These are phyloP conservation scores for Chaetops frenatus DNA, from an alignment of 2,113 vertebrate genomes.

Conservation along the genomic window DNA sequence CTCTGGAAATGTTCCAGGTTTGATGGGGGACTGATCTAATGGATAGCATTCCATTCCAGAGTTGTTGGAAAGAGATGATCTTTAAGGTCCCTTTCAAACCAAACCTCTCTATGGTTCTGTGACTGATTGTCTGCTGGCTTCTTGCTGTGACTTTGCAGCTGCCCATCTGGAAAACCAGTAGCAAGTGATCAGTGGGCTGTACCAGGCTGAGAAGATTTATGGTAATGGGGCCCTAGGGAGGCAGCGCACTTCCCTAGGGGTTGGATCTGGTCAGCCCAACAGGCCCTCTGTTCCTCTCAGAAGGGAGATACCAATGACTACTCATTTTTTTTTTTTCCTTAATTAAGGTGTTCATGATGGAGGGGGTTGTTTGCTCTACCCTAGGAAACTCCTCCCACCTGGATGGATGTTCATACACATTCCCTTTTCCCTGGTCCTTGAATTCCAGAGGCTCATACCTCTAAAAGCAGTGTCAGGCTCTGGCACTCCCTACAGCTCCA, in stretches of 20 bases:
- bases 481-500: neutral
- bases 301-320: neutral
- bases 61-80: neutral
- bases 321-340: neutral
- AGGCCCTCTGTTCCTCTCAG: neutral
- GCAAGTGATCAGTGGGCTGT: neutral
- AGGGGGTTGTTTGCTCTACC: neutral
- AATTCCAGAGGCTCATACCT: neutral
- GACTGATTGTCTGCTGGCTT: neutral
- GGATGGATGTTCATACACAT: neutral
- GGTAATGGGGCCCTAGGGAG: neutral
- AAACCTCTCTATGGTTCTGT: neutral
- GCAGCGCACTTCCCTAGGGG: neutral
- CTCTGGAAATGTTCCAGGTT: neutral
- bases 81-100: neutral
- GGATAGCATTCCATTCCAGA: neutral
- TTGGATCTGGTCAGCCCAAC: neutral
- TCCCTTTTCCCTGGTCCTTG: neutral
- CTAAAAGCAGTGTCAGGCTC: neutral
- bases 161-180: neutral
- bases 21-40: neutral
- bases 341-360: neutral
- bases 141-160: neutral
- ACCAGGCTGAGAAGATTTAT: neutral
- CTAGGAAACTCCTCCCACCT: neutral